These are phyloP conservation scores for Phycodurus eques DNA, from an alignment of 2,113 vertebrate genomes.

Conservation along the genomic window DNA sequence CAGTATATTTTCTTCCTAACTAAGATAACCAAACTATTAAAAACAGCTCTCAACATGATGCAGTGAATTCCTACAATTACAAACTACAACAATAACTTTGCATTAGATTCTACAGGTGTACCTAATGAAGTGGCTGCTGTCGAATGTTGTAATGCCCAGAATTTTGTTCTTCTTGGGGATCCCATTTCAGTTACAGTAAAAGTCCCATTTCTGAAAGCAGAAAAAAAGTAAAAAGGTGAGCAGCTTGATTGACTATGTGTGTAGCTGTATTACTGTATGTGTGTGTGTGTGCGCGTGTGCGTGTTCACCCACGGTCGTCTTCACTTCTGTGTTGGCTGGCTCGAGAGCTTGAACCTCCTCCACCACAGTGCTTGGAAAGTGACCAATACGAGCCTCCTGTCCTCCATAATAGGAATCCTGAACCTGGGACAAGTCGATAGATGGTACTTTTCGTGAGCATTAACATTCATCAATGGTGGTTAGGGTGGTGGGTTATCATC, in stretches of 20 bases:
- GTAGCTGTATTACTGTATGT: not conserved
- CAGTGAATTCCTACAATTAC: not conserved
- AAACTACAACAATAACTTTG: not conserved
- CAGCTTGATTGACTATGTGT: not conserved
- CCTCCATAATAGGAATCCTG: constrained; percentile 85
- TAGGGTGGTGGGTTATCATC: not conserved
- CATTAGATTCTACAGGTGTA: not conserved
- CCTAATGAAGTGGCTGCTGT: not conserved
- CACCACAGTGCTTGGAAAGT: constrained; percentile 84
- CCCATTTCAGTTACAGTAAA: constrained; percentile 78
- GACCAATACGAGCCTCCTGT: constrained; percentile 79
- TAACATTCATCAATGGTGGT: not conserved
- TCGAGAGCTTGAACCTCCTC: constrained; percentile 79
- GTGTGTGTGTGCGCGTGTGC: not conserved
- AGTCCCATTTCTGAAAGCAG: constrained; percentile 85
- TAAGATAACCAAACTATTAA: not conserved
- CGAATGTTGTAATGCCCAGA: not conserved
- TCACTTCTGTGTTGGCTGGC: constrained; percentile 78
- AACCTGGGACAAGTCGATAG: constrained; percentile 64
- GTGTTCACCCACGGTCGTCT: constrained; percentile 77
- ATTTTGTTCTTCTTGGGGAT: not conserved
- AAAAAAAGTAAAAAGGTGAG: constrained; percentile 6
- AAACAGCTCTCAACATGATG: not conserved
- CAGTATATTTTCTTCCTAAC: too few relatives aligned
- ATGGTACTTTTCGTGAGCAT: not conserved